Evolutionary conservation across 92 coral and sea anemone genomes (phyloP), one percentile per base, ranked within the genome.

Genomic region (Chrysogorgia sp.): DNA sequence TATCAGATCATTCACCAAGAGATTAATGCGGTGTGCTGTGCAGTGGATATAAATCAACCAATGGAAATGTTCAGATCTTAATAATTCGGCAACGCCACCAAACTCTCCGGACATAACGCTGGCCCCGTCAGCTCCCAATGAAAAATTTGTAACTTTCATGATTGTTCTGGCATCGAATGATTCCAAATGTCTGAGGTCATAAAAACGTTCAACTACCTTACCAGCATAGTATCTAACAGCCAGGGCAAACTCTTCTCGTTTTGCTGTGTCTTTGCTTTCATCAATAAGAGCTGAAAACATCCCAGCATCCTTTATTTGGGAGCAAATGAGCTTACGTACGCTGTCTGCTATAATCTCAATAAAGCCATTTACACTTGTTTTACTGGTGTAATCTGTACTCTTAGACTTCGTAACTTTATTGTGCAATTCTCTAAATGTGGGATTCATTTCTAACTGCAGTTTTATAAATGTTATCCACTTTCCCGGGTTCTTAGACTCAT

Each of bases 311-410:
- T 40, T 40, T 68, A 68, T 41, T 41, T 68, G 75, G 0, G 58
- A 68, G 75, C 75, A 68, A 68, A 68, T 68, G 75, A 68, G 20
- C 34, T 68, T 68, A 47, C 1, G 75, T 10, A 68, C 45, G 75
- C 2, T 47, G 17, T 68, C 37, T 2, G 58, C 75, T 47, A 43
- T 68, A 2, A 43, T 7, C 35, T 43, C 58, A 29, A 68, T 68
- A 19, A 68, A 67, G 0, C 75, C 75, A 68, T 68, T 68, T 41
- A 68, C 75, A 68, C 75, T 41, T 68, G 74, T 68, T 9, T 68
- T 68, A 9, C 75, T 68, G 8, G 58, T 68, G 75, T 68, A 68
- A 40, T 68, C 75, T 68, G 75, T 68, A 68, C 58, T 23, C 75
- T 9, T 68, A 47, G 75, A 68, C 34, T 25, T 68, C 25, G 75